A percentile compares a stretch with the other conserved stretches of the same genome.
Evolutionary conservation across 2,797 vertebrate species (phyloP).

Genomic region (Nyctibius grandis): DNA sequence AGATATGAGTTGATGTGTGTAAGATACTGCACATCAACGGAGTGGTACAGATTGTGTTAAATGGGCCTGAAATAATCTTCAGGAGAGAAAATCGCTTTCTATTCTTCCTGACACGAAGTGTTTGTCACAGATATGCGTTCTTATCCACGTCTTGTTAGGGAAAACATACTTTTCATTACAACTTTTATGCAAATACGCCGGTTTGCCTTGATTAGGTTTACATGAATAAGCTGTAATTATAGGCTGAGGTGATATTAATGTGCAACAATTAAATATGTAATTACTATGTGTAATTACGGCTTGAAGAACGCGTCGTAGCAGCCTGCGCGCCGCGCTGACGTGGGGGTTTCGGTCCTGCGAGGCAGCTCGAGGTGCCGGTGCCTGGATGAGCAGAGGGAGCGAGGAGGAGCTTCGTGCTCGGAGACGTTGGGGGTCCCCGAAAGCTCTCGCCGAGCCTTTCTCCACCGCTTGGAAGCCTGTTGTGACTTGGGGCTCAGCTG

Average conservation of each 20-base stretch:
- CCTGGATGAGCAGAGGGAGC: rapidly evolving
- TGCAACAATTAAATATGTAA: constrained; percentile 66
- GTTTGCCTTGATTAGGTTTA: constrained; percentile 75
- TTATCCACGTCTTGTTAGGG: constrained; percentile 70
- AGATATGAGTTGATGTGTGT: constrained; percentile 61
- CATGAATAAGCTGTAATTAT: constrained; percentile 61
- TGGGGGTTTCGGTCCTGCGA: not conserved
- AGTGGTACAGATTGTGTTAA: constrained; percentile 90
- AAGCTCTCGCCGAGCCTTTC: not conserved
- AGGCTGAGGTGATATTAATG: constrained; percentile 70
- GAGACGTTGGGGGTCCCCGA: rapidly evolving
- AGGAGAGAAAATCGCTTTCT: constrained; percentile 79
- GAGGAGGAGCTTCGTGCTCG: rapidly evolving
- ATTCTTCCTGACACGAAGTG: constrained; percentile 73
- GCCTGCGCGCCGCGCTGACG: not conserved
- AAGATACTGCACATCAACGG: constrained; percentile 72
- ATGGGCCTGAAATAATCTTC: constrained; percentile 88
- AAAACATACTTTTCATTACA: constrained; percentile 70
- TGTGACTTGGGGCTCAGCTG: rapidly evolving
- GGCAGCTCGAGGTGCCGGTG: rapidly evolving
- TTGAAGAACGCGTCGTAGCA: not conserved
- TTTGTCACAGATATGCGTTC: constrained; percentile 72
- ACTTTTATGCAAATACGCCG: constrained; percentile 66
- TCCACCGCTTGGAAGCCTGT: rapidly evolving
- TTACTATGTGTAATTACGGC: constrained; percentile 56